Conservation (phyloP, 2,113 vertebrate species). For the Marmota monax region DNA sequence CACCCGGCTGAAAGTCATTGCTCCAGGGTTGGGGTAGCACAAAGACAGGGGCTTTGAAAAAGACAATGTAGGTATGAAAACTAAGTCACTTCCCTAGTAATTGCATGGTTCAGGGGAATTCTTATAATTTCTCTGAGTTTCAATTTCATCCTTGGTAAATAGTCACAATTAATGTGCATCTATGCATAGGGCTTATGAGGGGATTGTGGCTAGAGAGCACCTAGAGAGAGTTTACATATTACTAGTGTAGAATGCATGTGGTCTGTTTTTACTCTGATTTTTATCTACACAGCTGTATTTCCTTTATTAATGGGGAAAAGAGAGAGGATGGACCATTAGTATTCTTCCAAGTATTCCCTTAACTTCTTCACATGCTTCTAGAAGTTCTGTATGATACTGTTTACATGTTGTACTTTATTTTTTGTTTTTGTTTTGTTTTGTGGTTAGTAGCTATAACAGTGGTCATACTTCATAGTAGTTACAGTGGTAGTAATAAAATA, state of each 20-base stretch:
- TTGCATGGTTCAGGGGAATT: not conserved
- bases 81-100: not conserved
- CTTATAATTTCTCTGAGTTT: not conserved
- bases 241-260: not conserved
- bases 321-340: accelerated
- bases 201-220: not conserved
- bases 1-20: not conserved
- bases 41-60: slow-evolving; percentile 6
- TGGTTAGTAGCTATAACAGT: too few species aligned
- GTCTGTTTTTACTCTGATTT: not conserved
- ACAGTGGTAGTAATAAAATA: too few species aligned
- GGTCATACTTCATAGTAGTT: too few species aligned
- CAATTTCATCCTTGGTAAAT: slow-evolving; percentile 19
- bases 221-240: not conserved
- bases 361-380: not conserved
- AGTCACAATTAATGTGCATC: not conserved
- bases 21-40: not conserved
- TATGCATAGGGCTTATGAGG: not conserved
- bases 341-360: not conserved
- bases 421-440: not conserved
- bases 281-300: not conserved
- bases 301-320: not conserved
- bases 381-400: not conserved
- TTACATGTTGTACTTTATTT: not conserved
- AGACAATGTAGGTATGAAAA: not conserved